Percentiles rank a stretch among this genome's conserved stretches.
Evolutionary conservation across 2,113 vertebrate genomes (phyloP).

Genomic region (Malurus alboscapulatus): DNA sequence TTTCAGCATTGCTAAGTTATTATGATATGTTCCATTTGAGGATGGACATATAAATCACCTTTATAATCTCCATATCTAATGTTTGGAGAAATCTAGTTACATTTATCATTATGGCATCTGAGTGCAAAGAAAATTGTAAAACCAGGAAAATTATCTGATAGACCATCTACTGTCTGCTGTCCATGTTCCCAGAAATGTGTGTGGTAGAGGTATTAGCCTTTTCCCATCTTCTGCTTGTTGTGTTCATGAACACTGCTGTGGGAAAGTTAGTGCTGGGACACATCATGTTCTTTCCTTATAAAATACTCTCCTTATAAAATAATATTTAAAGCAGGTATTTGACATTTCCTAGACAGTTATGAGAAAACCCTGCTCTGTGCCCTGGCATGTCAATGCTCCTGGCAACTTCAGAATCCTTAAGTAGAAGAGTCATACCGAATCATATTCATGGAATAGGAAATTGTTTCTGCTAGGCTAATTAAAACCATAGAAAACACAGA

Average conservation of each 20-base stretch:
- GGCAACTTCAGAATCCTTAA: neutral
- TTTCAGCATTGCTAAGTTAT: conserved; percentile 1
- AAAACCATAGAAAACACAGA: neutral
- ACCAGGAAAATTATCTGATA: neutral
- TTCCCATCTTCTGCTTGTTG: neutral
- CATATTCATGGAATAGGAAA: neutral
- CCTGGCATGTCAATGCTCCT: neutral
- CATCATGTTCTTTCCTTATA: neutral
- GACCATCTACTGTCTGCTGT: neutral
- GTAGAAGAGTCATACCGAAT: neutral
- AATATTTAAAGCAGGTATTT: neutral
- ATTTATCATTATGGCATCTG: neutral
- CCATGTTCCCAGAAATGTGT: rapidly evolving
- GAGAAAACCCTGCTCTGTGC: neutral
- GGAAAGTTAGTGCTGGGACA: neutral
- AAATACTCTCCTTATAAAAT: neutral
- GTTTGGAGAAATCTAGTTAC: neutral
- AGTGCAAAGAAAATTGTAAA: neutral
- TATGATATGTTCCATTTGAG: neutral
- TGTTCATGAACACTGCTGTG: neutral
- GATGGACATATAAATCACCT: neutral
- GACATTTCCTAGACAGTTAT: neutral
- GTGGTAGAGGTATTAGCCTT: neutral
- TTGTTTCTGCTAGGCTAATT: neutral
- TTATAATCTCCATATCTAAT: neutral